phyloP scores from a whole-genome alignment of 1,140 invertebrate species.

The Trichogramma pretiosum region DNA sequence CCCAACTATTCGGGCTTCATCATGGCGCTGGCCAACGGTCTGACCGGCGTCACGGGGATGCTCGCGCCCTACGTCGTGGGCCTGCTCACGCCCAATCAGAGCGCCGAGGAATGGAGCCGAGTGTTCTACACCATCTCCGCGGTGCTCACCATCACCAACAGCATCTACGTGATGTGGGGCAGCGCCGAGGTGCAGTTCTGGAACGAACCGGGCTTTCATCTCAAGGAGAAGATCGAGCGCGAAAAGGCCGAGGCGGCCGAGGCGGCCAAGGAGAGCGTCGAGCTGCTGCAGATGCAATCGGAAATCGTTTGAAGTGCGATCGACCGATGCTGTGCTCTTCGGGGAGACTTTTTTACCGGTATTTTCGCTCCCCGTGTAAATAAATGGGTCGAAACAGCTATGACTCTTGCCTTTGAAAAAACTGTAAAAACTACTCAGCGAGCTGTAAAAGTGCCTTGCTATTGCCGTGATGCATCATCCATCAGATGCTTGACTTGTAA shows the following conservation, averaged over 20 bases:
- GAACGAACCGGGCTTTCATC: slow-evolving; percentile 53
- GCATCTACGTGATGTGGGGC: slow-evolving; percentile 62
- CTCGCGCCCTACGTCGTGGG: slow-evolving; percentile 70
- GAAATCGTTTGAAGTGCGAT: too few species aligned
- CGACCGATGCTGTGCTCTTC: too few species aligned
- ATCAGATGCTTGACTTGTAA: too few species aligned
- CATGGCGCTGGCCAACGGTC: slow-evolving; percentile 77
- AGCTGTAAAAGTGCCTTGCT: too few species aligned
- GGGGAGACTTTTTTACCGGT: too few species aligned
- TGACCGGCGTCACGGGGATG: slow-evolving; percentile 73
- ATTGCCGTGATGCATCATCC: too few species aligned
- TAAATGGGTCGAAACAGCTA: too few species aligned
- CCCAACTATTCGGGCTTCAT: slow-evolving; percentile 73
- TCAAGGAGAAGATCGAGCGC: slow-evolving; percentile 30
- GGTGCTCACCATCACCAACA: slow-evolving; percentile 62
- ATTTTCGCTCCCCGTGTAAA: too few species aligned
- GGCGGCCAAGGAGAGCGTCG: slow-evolving; percentile 11
- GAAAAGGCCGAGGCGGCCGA: slow-evolving; percentile 11
- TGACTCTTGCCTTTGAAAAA: too few species aligned
- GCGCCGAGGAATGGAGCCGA: slow-evolving; percentile 63
- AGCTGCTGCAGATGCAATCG: too few species aligned
- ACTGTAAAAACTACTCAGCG: too few species aligned
- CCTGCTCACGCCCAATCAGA: slow-evolving; percentile 62
- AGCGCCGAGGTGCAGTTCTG: slow-evolving; percentile 64
- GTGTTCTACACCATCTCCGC: slow-evolving; percentile 75